Conservation (phyloP, 2,888 invertebrate genomes). For the Zaprionus obscuricornis region DNA sequence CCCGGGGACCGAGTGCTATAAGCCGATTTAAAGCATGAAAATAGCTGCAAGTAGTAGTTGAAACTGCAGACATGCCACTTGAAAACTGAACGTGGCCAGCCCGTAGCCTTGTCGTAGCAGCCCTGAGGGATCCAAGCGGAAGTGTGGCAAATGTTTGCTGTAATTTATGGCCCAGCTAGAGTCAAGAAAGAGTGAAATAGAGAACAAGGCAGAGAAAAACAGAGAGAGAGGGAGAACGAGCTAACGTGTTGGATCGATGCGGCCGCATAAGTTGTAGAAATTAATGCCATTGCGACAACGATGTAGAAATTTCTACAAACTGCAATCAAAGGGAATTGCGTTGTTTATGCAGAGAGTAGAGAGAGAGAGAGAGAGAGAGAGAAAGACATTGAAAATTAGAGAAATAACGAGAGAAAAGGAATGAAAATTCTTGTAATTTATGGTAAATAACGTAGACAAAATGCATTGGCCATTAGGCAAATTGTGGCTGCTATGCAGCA, state of each 20-base stretch:
- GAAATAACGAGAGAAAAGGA: background rate
- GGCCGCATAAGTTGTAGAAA: constrained; percentile 70
- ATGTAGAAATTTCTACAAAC: constrained; percentile 45
- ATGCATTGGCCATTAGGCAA: constrained; percentile 42
- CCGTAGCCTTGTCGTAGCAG: background rate
- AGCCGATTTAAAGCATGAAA: constrained; percentile 72
- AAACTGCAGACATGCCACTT: constrained; percentile 61
- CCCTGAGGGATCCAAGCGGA: constrained; percentile 46
- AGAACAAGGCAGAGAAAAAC: background rate
- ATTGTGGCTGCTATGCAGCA: constrained; percentile 18
- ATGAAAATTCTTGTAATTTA: constrained; percentile 54
- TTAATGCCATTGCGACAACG: constrained; percentile 72
- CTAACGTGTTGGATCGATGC: constrained; percentile 43
- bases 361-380: constrained; percentile 8
- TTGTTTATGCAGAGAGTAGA: too few species aligned
- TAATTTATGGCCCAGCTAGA: constrained; percentile 68
- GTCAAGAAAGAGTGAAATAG: background rate
- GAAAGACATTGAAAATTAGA: background rate
- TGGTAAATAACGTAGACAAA: constrained; percentile 43
- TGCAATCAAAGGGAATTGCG: too few species aligned
- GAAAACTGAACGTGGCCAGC: constrained; percentile 28
- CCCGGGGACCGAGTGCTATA: constrained; percentile 47
- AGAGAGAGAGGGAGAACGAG: background rate
- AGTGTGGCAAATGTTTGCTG: constrained; percentile 75
- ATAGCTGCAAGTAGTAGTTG: constrained; percentile 56